phyloP scores from a whole-genome alignment of 2,113 vertebrate genomes.

The Entomyzon cyanotis region DNA sequence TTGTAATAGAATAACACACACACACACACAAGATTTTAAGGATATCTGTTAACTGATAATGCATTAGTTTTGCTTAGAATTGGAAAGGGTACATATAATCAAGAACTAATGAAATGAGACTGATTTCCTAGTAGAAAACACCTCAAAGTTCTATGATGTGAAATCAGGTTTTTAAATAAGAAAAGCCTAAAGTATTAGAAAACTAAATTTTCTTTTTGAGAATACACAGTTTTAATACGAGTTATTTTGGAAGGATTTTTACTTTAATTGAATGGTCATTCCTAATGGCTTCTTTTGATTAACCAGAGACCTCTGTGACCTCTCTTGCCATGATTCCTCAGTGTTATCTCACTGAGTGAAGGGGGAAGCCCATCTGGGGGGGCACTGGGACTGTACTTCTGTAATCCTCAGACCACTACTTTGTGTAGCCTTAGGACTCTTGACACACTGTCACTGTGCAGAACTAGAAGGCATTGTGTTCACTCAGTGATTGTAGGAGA shows the following conservation, averaged over 20 bases:
- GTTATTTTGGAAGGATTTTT: not conserved
- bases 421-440: not conserved
- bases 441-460: not conserved
- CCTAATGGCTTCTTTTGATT: not conserved
- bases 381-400: accelerated
- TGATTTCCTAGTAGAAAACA: not conserved
- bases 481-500: not conserved
- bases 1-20: not conserved
- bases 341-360: not conserved
- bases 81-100: not conserved
- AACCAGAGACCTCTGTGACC: not conserved
- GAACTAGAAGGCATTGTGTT: not conserved
- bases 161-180: not conserved
- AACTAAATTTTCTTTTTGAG: not conserved
- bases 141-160: not conserved
- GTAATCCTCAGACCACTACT: not conserved
- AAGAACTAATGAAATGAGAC: not conserved
- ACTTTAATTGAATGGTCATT: not conserved
- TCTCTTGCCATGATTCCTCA: not conserved
- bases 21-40: not conserved
- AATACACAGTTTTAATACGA: not conserved
- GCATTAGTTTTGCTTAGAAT: not conserved
- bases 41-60: not conserved
- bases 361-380: not conserved
- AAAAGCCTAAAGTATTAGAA: not conserved